Percentiles rank a stretch among this genome's conserved stretches.
Evolutionary conservation across 2,797 vertebrate species (phyloP).

Genomic region (Typhlichthys subterraneus): DNA sequence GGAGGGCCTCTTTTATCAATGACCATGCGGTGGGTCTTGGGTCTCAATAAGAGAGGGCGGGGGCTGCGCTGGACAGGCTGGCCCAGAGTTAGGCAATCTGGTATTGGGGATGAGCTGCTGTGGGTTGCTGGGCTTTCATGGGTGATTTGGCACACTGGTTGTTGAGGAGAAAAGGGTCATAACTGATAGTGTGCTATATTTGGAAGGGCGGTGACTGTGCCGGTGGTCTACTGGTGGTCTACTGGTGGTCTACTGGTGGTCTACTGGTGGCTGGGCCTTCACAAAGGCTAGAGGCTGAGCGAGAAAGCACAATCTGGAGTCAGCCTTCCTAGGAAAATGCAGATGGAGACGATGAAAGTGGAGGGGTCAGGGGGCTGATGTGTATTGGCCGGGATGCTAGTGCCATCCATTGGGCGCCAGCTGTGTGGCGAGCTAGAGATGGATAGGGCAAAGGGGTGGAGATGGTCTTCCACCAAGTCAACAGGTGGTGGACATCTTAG

Average conservation of each 20-base stretch:
- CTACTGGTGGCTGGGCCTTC: conserved; percentile 16
- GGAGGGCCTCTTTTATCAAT: conserved; percentile 83
- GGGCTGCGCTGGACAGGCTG: conserved; percentile 58
- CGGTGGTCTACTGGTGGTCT: conserved; percentile 9
- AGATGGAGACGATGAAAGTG: conserved; percentile 54
- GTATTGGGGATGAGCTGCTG: conserved; percentile 7
- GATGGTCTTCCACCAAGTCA: background rate
- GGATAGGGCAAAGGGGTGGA: conserved; percentile 29
- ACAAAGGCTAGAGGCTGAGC: background rate
- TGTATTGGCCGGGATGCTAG: conserved; percentile 48
- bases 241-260: conserved; percentile 7
- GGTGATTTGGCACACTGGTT: background rate
- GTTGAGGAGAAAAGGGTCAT: background rate
- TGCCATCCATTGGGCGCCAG: conserved; percentile 45
- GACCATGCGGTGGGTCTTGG: conserved; percentile 83
- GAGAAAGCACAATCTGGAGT: conserved; percentile 52
- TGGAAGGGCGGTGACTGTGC: conserved; percentile 13
- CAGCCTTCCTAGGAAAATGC: conserved; percentile 41
- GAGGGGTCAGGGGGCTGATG: conserved; percentile 38
- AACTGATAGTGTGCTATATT: conserved; percentile 13
- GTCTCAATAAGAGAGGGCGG: conserved; percentile 63
- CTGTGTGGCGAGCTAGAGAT: conserved; percentile 48
- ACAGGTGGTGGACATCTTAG: background rate
- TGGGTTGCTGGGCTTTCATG: background rate
- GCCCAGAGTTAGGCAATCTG: conserved; percentile 25